Evolutionary conservation across 2,888 invertebrate genomes (phyloP).

Genomic region (Germaria angustata): DNA sequence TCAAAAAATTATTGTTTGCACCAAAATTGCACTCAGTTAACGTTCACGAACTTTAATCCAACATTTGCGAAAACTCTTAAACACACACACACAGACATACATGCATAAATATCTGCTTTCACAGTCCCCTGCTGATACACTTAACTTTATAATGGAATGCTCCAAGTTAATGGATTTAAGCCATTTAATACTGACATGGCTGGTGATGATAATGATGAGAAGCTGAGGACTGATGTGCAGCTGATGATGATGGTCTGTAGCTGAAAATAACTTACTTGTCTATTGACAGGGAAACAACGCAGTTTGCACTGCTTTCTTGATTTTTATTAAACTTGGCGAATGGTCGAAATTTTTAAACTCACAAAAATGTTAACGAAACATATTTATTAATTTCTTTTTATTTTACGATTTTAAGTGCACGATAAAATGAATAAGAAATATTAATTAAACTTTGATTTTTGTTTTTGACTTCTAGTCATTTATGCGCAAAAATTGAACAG

Average conservation of each 20-base stretch:
- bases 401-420: not conserved
- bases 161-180: conserved; percentile 34
- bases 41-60: not conserved
- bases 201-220: conserved; percentile 2
- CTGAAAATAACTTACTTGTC: not conserved
- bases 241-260: not conserved
- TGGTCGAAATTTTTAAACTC: too few relatives aligned
- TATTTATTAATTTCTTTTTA: not conserved
- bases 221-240: not conserved
- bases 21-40: conserved; percentile 1
- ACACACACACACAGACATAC: not conserved
- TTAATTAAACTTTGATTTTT: conserved; percentile 34
- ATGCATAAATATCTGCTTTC: not conserved
- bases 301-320: not conserved
- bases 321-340: conserved; percentile 1
- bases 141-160: conserved; percentile 4
- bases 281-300: not conserved
- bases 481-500: not conserved
- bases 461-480: not conserved
- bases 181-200: conserved; percentile 17
- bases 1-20: not conserved
- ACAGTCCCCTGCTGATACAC: not conserved
- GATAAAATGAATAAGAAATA: not conserved
- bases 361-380: too few relatives aligned
- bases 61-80: not conserved